Evolutionary conservation across 1,140 invertebrate genomes (phyloP), one percentile per base, ranked within the genome.

Genomic region (Oscheius sp.): DNA sequence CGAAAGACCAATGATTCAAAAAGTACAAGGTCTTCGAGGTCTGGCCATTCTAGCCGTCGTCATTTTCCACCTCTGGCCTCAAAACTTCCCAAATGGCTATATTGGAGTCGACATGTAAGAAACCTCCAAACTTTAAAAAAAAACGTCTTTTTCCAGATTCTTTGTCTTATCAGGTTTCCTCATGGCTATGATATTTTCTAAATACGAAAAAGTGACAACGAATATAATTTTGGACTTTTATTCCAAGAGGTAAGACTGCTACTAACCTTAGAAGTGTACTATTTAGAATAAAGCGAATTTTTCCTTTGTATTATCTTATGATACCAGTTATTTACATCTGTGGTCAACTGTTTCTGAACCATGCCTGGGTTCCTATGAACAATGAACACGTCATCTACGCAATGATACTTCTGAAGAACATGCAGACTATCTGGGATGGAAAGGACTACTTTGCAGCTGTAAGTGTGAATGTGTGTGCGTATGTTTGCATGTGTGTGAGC

Each of bases 121-220:
- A 18, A 42, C 32, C 18, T 35, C 3, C n/a, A n/a, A n/a, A n/a
- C n/a, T 34, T 29, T 0, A 28, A n/a, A 35, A 34, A 10, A 10
- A 34, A 2, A 64, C 0, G 1, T 31, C 3, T 18, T 15, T 68
- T 59, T 68, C 23, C 55, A 68, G 67, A 31, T 68, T 68, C 36
- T 68, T 68, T 42, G 67, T 68, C 18, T 59, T 68, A 20, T 68
- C 67, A 18, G 67, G 67, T 3, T 61, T 38, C 52, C 52, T 68
- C 15, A 68, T 68, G 67, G 67, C 67, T 2, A 0, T 58, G 55
- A 59, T 58, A 2, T 42, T 68, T 23, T 29, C 49, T 28, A 68
- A 42, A 18, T 34, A n/a, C 0, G 38, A 58, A 38, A 23, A 38
- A 10, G 52, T 26, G 18, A 55, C 49, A 26, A 1, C 26, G 2